Evolutionary conservation across 2,113 vertebrate species (phyloP), one percentile per base, ranked within the genome.

Genomic region (zebrafish (Danio rerio)): DNA sequence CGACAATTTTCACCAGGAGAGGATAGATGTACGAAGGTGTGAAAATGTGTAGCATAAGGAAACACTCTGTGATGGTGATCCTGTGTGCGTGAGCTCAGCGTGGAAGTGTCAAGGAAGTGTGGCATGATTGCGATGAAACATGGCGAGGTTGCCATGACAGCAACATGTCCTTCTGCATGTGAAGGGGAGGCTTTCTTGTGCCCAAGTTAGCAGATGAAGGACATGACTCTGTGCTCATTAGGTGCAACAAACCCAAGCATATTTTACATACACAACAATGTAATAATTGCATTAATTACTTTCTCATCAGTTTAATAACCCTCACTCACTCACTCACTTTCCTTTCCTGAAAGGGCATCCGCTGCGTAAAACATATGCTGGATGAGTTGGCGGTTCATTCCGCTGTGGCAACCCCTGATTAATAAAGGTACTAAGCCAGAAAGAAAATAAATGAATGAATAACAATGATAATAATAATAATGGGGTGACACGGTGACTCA

Each of bases 91-190:
- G 16, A 78, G 61, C 15, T 0, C 9, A 18, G 49, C 15, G 2
- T 31, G 7, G 9, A 78, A 66, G 61, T 66, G 76, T 78, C 61
- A 78, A 53, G 49, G 21, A 53, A 78, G 62, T 78, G 76, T 78
- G 53, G 49, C 49, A 66, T 55, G 45, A 66, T 78, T 78, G 47
- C 61, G 2, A 42, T 13, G 59, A 78, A 78, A 78, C 9, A 66
- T 65, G 76, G 47, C 6, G 16, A 40, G 76, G 76, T 78, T 78
- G 76, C 76, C 76, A 78, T 78, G 76, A 78, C 76, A 78, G 76
- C 76, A 66, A 7, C 49, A 66, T 78, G 49, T 66, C 49, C 76
- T 78, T 66, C 47, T 66, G 76, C 62, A 66, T 55, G 61, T 16
- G 4, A 43, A 66, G 16, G 50, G 20, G 31, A 20, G 49, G 31